phyloP scores from a whole-genome alignment of 2,797 vertebrate genomes.

The Neosilurus hyrtlii region DNA sequence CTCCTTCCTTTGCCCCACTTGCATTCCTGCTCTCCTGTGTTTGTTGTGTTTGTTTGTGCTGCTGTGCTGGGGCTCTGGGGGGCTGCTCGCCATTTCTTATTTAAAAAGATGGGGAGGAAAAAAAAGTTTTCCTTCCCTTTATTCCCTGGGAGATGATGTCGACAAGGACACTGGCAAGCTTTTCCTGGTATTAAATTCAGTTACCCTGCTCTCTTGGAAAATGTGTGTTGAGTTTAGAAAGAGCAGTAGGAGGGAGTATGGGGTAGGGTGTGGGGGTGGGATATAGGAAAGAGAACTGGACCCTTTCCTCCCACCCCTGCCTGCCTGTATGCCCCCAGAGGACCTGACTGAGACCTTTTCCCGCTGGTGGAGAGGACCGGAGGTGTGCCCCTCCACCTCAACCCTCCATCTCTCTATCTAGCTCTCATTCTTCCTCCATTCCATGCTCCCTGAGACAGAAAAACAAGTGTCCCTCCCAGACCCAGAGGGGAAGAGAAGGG shows the following conservation, averaged over 20 bases:
- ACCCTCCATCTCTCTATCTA: constrained; percentile 31
- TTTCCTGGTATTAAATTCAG: constrained; percentile 65
- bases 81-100: constrained; percentile 58
- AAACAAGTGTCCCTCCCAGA: constrained; percentile 62
- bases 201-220: constrained; percentile 67
- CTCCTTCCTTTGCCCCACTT: constrained; percentile 44
- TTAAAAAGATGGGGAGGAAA: constrained; percentile 55
- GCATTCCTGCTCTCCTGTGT: constrained; percentile 65
- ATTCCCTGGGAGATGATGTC: constrained; percentile 65
- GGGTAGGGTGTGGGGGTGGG: constrained; percentile 48
- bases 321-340: constrained; percentile 48
- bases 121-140: constrained; percentile 62
- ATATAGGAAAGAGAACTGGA: constrained; percentile 60
- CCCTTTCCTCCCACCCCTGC: constrained; percentile 42
- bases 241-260: constrained; percentile 57
- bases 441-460: constrained; percentile 57
- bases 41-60: constrained; percentile 61
- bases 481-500: constrained; percentile 53
- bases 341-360: constrained; percentile 54
- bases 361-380: constrained; percentile 53
- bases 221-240: constrained; percentile 75
- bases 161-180: constrained; percentile 65
- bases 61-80: constrained; percentile 50
- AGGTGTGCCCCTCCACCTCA: constrained; percentile 54
- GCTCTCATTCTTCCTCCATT: constrained; percentile 42